These are phyloP conservation scores for Podarcis raffonei DNA, from an alignment of 2,113 vertebrate genomes.

Conservation along the genomic window DNA sequence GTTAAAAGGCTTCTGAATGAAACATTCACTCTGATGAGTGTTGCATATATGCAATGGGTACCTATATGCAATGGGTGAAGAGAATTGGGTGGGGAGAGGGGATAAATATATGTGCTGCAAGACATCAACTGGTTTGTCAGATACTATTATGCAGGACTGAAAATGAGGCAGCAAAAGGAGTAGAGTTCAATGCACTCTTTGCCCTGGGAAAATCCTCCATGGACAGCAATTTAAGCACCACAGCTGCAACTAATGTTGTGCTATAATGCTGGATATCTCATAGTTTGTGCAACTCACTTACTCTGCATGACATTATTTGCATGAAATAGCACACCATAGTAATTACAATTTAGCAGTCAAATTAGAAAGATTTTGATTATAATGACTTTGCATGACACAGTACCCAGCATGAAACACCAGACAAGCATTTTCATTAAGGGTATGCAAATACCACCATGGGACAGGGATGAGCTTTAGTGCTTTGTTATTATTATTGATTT, in stretches of 20 bases:
- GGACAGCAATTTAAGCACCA: background rate
- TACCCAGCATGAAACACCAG: constrained; percentile 52
- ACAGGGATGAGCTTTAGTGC: constrained; percentile 9
- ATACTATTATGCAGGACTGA: background rate
- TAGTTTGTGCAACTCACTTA: constrained; percentile 6
- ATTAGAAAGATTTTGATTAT: constrained; percentile 62
- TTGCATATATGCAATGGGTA: too few relatives aligned
- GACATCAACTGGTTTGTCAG: background rate
- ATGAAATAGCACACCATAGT: constrained; percentile 47
- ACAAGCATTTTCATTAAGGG: constrained; percentile 44
- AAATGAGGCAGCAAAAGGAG: background rate
- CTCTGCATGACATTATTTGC: constrained; percentile 45
- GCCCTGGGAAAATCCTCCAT: background rate
- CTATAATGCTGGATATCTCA: constrained; percentile 12
- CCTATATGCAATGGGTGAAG: too few relatives aligned
- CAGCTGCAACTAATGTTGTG: background rate
- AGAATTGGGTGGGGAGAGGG: too few relatives aligned
- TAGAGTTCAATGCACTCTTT: background rate
- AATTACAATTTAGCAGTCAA: constrained; percentile 68
- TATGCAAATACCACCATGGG: constrained; percentile 32
- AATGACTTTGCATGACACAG: constrained; percentile 24
- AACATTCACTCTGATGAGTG: too few relatives aligned
- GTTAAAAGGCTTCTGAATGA: background rate
- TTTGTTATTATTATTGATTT: background rate
- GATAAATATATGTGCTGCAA: background rate